These are phyloP conservation scores for Beroe ovata DNA, from an alignment of 37 sponge, comb jelly and placozoan species.

Conservation along the genomic window DNA sequence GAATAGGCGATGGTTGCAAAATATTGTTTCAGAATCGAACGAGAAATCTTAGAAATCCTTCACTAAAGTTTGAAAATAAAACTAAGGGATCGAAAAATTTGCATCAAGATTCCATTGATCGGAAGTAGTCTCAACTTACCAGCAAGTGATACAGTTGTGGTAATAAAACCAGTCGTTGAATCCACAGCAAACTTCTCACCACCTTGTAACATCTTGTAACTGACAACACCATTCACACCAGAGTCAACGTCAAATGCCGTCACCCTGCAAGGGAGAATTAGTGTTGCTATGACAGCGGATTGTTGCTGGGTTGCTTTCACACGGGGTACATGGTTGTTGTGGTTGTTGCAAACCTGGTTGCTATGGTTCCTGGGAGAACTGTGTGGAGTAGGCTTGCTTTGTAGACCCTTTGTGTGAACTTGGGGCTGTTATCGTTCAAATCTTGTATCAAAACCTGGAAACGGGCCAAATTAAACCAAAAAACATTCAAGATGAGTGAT, in stretches of 20 bases:
- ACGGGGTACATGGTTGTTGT: too few species aligned
- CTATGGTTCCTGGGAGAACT: slow-evolving; percentile 43
- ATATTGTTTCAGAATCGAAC: too few species aligned
- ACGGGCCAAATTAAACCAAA: not conserved
- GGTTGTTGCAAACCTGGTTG: not conserved
- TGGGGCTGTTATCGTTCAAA: slow-evolving; percentile 58
- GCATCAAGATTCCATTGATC: too few species aligned
- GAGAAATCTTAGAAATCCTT: too few species aligned
- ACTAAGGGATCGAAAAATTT: too few species aligned
- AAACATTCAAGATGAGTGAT: too few species aligned
- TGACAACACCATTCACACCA: slow-evolving; percentile 19
- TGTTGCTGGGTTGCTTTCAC: too few species aligned
- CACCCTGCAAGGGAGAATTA: too few species aligned
- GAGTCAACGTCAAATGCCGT: slow-evolving; percentile 45
- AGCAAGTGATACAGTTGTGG: not conserved
- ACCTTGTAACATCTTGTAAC: slow-evolving; percentile 39
- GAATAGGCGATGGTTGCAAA: too few species aligned
- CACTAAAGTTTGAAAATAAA: too few species aligned
- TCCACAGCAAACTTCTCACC: slow-evolving; percentile 33
- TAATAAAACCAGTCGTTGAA: slow-evolving; percentile 15
- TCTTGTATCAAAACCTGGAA: slow-evolving; percentile 15
- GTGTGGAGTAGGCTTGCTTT: slow-evolving; percentile 50
- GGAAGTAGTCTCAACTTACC: too few species aligned
- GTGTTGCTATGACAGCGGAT: too few species aligned
- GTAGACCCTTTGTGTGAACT: slow-evolving; percentile 6